Evolutionary conservation across 2,888 invertebrate genomes (phyloP).

Genomic region (Dione vanillae): DNA sequence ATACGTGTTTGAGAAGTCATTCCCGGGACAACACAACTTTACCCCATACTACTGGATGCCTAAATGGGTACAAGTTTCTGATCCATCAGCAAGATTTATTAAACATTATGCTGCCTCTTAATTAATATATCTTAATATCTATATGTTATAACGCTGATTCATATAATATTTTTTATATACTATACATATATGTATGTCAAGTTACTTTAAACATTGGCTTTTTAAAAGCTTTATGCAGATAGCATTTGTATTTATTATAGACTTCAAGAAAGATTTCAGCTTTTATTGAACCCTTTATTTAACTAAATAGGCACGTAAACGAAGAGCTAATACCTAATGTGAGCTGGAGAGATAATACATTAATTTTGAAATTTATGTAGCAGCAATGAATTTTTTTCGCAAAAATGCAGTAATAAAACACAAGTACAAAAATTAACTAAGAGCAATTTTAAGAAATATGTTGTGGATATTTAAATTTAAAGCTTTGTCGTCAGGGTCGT

Average conservation of each 20-base stretch:
- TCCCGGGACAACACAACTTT: slow-evolving; percentile 84
- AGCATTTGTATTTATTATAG: neutral
- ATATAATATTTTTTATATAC: neutral
- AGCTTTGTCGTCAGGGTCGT: neutral
- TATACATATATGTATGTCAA: neutral
- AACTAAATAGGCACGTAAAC: too few species aligned
- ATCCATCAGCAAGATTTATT: slow-evolving; percentile 91
- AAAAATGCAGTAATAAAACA: too few species aligned
- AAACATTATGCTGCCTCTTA: slow-evolving; percentile 87
- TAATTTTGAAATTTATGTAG: too few species aligned
- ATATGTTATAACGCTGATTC: too few species aligned
- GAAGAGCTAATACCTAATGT: too few species aligned
- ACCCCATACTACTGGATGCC: slow-evolving; percentile 93
- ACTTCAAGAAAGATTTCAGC: too few species aligned
- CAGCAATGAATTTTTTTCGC: too few species aligned
- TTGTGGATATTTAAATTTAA: neutral
- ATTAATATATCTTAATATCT: slow-evolving; percentile 28
- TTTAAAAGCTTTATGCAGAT: neutral
- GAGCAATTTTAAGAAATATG: too few species aligned
- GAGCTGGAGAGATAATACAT: too few species aligned
- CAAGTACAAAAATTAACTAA: too few species aligned
- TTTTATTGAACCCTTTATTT: neutral
- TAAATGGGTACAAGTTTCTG: slow-evolving; percentile 88
- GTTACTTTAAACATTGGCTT: neutral
- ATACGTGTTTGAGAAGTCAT: slow-evolving; percentile 87